Evolutionary conservation across 2,888 invertebrate genomes (phyloP).

Genomic region (Amphipoea oculea): DNA sequence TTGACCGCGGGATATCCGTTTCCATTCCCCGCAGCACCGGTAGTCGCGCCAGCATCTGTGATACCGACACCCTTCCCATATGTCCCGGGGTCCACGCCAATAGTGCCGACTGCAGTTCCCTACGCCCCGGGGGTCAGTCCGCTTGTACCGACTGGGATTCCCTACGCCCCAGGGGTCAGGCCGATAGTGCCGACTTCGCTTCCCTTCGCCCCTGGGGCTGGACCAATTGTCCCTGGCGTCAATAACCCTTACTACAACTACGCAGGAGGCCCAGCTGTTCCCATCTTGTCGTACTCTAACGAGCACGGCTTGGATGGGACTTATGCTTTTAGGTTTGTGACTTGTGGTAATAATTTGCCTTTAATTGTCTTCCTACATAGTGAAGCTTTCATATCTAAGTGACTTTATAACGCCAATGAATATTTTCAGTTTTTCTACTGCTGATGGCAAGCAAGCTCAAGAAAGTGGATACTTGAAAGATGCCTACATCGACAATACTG

Average conservation of each 20-base stretch:
- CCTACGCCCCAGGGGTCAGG: constrained; percentile 8
- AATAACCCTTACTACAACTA: constrained; percentile 79
- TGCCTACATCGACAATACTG: constrained; percentile 91
- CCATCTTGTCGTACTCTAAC: constrained; percentile 89
- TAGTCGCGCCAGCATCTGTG: constrained; percentile 47
- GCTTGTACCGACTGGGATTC: background rate
- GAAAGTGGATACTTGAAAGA: constrained; percentile 94
- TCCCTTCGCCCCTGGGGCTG: constrained; percentile 64
- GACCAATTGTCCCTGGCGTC: constrained; percentile 65
- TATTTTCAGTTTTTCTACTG: constrained; percentile 92
- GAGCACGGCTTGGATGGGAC: constrained; percentile 91
- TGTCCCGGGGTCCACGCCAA: constrained; percentile 27
- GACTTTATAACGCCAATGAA: background rate
- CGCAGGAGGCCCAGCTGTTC: constrained; percentile 79
- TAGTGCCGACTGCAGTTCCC: constrained; percentile 58
- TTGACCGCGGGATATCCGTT: constrained; percentile 58
- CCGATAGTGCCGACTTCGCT: constrained; percentile 53
- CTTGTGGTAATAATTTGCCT: too few species aligned
- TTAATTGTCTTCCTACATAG: background rate
- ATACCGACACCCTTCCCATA: constrained; percentile 58
- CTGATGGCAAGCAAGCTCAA: constrained; percentile 94
- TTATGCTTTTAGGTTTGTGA: constrained; percentile 88
- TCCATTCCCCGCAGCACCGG: constrained; percentile 59
- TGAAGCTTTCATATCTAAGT: background rate
- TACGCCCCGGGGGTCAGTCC: constrained; percentile 59